Base-by-base conservation (phyloP, 2,113 vertebrate genomes). In the Sorex fumeus region DNA sequence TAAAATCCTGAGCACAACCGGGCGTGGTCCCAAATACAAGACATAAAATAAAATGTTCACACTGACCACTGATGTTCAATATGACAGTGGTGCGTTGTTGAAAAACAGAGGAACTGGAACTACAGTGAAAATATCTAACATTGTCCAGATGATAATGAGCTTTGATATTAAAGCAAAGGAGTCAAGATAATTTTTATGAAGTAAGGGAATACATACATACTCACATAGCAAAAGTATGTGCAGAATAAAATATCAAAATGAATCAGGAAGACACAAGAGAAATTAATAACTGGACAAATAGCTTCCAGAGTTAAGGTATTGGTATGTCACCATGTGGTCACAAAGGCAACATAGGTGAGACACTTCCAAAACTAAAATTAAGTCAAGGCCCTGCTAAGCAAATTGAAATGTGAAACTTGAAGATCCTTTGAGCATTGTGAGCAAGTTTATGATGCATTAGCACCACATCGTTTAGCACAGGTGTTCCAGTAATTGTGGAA, bases 401-500 rank as follows among this genome's bases (percentile, higher is more conserved):
- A 89, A 69, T 74, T 78, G 72, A 85, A 84, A 82, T 85, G 81
- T 88, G 77, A 91, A 92, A 74, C 2, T 30, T 50, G 84, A 72
- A 78, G 43, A 81, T 82, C 86, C 74, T 96, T 40, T n/a, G 92
- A 89, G 80, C 75, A 82, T 69, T 82, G 88, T 87, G 62, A 92
- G 75, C 60, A 89, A 7, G 87, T 96, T 94, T 81, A 93, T 40
- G 32, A 74, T 40, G 12, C 79, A 75, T 96, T 94, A 81, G 23
- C 53, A 88, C 96, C 94, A 93, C 43, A 27, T 69, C 7, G 15
- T 78, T 64, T 60, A 57, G 88, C 40, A 71, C 93, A 82, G 77
- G 87, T 96, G 92, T 97, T 94, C 80, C 57, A 32, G 9, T 96
- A 95, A 93, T 43, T 96, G 71, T 80, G 72, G 95, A 91, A 88